Conservation (phyloP, 2,888 invertebrate genomes). For the Notocelia uddmanniana region DNA sequence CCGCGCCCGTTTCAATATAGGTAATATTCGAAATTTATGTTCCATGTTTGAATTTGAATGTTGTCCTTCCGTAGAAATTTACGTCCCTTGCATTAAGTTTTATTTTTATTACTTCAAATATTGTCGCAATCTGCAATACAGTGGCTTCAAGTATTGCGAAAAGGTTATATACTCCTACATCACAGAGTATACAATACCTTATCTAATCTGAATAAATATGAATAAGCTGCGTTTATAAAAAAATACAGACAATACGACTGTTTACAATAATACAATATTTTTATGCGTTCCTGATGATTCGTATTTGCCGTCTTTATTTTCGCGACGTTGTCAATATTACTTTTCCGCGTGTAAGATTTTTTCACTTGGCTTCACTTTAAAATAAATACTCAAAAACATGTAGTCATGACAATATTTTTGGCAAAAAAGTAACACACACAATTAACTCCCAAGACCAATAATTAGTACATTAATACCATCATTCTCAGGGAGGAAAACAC, state of each 20-base stretch:
- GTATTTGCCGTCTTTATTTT: neutral
- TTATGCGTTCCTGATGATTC: neutral
- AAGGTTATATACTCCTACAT: neutral
- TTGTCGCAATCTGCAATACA: conserved; percentile 1
- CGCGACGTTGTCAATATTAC: neutral
- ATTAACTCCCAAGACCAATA: conserved; percentile 55
- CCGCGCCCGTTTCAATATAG: conserved; percentile 82
- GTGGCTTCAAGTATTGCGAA: neutral
- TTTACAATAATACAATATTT: neutral
- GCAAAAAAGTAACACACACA: conserved; percentile 50
- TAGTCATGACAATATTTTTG: neutral
- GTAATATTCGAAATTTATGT: conserved; percentile 57
- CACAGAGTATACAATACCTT: too few relatives aligned
- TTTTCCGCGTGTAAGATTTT: too few relatives aligned
- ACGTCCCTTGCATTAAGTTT: conserved; percentile 53
- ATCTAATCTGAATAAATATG: too few relatives aligned
- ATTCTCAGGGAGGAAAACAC: conserved; percentile 76
- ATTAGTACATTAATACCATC: conserved; percentile 83
- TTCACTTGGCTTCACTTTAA: too few relatives aligned
- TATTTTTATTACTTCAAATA: conserved; percentile 44
- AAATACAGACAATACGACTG: too few relatives aligned
- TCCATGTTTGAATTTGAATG: conserved; percentile 77
- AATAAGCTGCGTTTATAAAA: too few relatives aligned
- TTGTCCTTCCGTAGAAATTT: conserved; percentile 71
- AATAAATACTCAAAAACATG: too few relatives aligned